Evolutionary conservation across 2,797 vertebrate genomes (phyloP), one percentile per base, ranked within the genome.

Genomic region (Aselliscus stoliczkanus): DNA sequence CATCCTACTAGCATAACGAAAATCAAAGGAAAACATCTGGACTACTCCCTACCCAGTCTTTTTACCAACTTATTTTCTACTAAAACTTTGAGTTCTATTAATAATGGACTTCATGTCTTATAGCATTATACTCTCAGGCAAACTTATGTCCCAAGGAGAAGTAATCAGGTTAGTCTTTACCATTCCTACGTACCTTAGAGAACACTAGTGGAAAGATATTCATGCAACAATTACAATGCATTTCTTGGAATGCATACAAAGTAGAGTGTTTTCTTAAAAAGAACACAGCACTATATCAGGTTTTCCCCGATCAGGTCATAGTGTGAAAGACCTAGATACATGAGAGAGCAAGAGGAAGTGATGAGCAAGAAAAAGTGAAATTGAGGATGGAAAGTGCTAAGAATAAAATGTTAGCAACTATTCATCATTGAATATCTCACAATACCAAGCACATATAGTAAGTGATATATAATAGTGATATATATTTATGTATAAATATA

Each of bases 31-130:
- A 95, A 96, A 86, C 54, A 91, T 91, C 87, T 89, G 65, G 80
- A 25, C 17, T 60, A 64, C 62, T 94, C 56, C 23, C 60, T 88
- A 67, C 60, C 44, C 72, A 67, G 14, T 93, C 42, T 52, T 94
- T 91, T 77, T 31, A 39, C 29, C 29, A 92, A 81, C 17, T 39
- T 90, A 47, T 60, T 70, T 95, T 85, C 39, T 82, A 62, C 21
- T 87, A 92, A 95, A 95, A 90, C 54, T 84, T 96, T 92, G 72
- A 80, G 56, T 83, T 94, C 42, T 89, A 92, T 84, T 96, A 75
- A 73, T 76, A 95, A 83, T 69, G 44, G 29, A 70, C 27, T 58
- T 50, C 20, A 34, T 90, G 86, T 56, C 70, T 72, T 70, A 76
- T 3, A 90, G 21, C 54, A 94, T 88, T 95, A 58, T 79, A 72